Conservation (phyloP, 2,797 vertebrate genomes). For the Melanotaenia parkinsoni region DNA sequence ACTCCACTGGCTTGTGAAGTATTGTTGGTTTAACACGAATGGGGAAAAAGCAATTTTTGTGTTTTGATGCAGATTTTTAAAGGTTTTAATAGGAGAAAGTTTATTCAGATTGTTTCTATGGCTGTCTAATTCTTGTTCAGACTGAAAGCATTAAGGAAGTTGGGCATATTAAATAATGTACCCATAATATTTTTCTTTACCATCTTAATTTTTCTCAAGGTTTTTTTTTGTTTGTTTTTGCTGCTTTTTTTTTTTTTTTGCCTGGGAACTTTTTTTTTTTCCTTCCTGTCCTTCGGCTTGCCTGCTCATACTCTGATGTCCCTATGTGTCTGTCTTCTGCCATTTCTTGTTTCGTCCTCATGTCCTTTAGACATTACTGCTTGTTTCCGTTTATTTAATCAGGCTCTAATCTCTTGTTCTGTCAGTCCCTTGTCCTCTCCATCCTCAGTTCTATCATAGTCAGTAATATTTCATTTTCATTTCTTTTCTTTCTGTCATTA, state of each 20-base stretch:
- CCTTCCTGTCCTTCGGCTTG: neutral
- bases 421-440: conserved; percentile 11
- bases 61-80: too few species aligned
- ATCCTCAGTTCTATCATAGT: neutral
- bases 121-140: too few species aligned
- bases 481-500: conserved; percentile 6
- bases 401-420: conserved; percentile 8
- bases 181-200: neutral
- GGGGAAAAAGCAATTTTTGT: neutral
- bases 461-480: conserved; percentile 10
- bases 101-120: too few species aligned
- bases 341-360: conserved; percentile 12
- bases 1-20: too few species aligned
- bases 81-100: too few species aligned
- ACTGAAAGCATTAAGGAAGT: too few species aligned
- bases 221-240: neutral
- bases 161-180: too few species aligned
- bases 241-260: neutral
- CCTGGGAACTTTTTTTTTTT: neutral
- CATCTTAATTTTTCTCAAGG: neutral
- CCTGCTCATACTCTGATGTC: conserved; percentile 1
- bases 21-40: too few species aligned
- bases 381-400: conserved; percentile 12
- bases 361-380: conserved; percentile 1
- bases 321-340: conserved; percentile 10